Percentiles rank a stretch among this genome's conserved stretches.
phyloP scores from a whole-genome alignment of 23 tunicate species.

The Clavelina lepadiformis region DNA sequence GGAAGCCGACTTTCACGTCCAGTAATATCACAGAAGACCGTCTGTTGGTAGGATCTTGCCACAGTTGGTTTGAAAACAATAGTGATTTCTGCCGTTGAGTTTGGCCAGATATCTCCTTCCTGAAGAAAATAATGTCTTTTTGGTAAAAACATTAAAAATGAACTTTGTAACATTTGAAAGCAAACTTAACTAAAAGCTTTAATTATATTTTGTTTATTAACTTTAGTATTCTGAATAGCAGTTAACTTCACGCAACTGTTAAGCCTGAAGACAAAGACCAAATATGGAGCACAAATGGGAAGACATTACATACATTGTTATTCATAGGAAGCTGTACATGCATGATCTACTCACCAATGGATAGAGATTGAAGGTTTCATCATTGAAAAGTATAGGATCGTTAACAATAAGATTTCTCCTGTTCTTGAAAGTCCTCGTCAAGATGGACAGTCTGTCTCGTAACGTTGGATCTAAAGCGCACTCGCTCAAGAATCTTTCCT shows the following conservation, averaged over 20 bases:
- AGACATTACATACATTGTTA: too few relatives aligned
- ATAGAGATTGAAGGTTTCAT: constrained; percentile 67
- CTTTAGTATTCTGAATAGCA: too few relatives aligned
- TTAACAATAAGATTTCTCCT: constrained; percentile 42
- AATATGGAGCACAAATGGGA: too few relatives aligned
- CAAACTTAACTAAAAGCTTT: too few relatives aligned
- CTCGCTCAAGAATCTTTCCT: constrained; percentile 71
- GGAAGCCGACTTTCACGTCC: constrained; percentile 93
- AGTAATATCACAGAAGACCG: constrained; percentile 88
- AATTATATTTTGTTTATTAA: too few relatives aligned
- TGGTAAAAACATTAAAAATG: too few relatives aligned
- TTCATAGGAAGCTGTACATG: too few relatives aligned
- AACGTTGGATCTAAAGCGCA: constrained; percentile 76
- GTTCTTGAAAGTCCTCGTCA: constrained; percentile 87
- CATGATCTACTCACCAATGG: constrained; percentile 86
- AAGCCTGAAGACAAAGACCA: too few relatives aligned
- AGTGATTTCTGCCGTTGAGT: constrained; percentile 72
- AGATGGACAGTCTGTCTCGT: constrained; percentile 81
- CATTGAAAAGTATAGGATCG: constrained; percentile 85
- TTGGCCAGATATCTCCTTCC: constrained; percentile 98
- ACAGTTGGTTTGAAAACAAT: constrained; percentile 81
- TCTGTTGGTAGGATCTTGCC: constrained; percentile 68
- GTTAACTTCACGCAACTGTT: too few relatives aligned
- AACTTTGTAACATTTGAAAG: too few relatives aligned
- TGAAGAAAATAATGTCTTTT: not conserved